phyloP scores from a whole-genome alignment of 1,140 invertebrate species.

The Euura lappo region DNA sequence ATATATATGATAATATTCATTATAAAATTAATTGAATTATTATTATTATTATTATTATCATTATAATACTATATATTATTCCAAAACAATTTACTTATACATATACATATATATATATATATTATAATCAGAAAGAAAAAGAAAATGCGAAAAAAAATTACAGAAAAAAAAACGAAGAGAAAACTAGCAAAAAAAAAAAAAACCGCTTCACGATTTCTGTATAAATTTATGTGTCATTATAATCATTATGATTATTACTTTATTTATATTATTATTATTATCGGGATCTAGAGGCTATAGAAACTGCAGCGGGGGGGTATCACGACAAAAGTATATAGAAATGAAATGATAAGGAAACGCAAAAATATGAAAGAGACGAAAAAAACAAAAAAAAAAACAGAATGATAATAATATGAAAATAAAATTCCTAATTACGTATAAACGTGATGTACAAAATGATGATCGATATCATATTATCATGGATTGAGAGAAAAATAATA shows the following conservation, averaged over 20 bases:
- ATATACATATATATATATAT: conserved; percentile 7
- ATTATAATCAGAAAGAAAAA: neutral
- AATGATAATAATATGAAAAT: neutral
- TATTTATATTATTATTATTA: no score
- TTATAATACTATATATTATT: neutral
- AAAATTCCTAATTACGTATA: neutral
- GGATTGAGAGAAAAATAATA: neutral
- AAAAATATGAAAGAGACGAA: neutral
- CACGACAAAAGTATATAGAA: no score
- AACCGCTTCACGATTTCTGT: neutral
- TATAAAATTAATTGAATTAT: neutral
- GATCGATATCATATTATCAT: neutral
- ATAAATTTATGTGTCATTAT: no score
- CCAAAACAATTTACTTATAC: neutral
- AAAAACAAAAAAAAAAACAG: conserved; percentile 6
- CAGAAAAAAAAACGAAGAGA: no score
- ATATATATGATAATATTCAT: neutral
- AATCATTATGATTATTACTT: no score
- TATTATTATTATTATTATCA: neutral
- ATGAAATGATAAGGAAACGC: neutral
- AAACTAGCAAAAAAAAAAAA: neutral
- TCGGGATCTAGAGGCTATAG: no score
- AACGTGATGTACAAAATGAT: neutral
- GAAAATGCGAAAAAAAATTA: neutral
- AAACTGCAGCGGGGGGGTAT: no score